phyloP scores from a whole-genome alignment of 2,113 vertebrate genomes.

The Gasterosteus nipponicus region DNA sequence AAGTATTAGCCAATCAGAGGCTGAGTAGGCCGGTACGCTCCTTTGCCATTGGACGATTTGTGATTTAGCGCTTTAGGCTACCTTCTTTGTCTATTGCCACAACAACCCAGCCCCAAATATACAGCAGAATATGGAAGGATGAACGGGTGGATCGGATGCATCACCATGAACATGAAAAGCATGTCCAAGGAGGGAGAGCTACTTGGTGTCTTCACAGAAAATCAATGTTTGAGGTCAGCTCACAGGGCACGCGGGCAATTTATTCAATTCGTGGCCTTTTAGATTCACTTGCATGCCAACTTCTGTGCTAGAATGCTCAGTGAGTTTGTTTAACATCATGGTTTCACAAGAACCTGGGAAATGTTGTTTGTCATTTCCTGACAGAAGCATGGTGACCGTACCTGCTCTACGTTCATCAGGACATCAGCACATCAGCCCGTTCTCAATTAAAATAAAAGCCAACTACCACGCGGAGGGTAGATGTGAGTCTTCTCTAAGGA shows the following conservation, averaged over 20 bases:
- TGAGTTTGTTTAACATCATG: not conserved
- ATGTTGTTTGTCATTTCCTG: not conserved
- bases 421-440: not conserved
- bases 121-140: not conserved
- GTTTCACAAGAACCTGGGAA: not conserved
- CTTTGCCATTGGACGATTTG: not conserved
- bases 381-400: not conserved
- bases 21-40: not conserved
- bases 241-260: not conserved
- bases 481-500: not conserved
- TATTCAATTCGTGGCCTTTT: not conserved
- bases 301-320: not conserved
- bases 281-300: not conserved
- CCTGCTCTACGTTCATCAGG: not conserved
- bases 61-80: not conserved
- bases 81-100: not conserved
- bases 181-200: not conserved
- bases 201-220: not conserved
- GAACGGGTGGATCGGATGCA: not conserved
- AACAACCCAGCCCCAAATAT: not conserved
- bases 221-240: not conserved
- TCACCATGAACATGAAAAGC: not conserved
- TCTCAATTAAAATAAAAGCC: not conserved
- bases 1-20: not conserved
- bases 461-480: too few relatives aligned